phyloP scores from a whole-genome alignment of 2,113 vertebrate species.

The Heliornis fulica region DNA sequence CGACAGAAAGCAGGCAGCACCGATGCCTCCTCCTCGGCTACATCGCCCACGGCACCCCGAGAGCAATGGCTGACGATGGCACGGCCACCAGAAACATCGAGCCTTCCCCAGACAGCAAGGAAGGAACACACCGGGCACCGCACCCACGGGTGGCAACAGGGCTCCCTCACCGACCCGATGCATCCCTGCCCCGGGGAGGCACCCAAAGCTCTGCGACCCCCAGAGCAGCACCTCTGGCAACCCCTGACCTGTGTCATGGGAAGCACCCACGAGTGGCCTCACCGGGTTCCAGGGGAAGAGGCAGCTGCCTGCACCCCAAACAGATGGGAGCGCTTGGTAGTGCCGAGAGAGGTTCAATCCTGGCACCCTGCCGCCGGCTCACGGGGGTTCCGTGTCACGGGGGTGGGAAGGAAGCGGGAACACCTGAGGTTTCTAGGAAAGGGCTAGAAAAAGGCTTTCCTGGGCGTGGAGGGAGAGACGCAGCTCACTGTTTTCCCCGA shows the following conservation, averaged over 20 bases:
- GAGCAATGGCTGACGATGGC: neutral
- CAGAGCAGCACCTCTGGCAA: rapidly evolving
- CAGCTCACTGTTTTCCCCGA: neutral
- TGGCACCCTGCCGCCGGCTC: neutral
- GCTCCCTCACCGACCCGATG: neutral
- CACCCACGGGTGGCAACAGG: neutral
- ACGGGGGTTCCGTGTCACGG: neutral
- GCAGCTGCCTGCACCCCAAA: neutral
- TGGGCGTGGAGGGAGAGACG: neutral
- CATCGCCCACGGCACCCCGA: neutral
- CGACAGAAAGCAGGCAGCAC: neutral
- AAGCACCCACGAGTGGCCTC: neutral
- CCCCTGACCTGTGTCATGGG: neutral
- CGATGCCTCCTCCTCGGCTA: neutral
- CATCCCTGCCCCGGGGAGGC: neutral
- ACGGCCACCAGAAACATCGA: neutral
- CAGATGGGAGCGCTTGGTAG: neutral
- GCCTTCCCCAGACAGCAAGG: neutral
- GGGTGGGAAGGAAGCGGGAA: neutral
- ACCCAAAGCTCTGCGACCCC: neutral
- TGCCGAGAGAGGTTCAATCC: neutral
- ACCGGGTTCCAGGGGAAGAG: neutral
- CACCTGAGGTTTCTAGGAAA: slow-evolving; percentile 1
- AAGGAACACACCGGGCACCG: rapidly evolving
- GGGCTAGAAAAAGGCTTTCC: slow-evolving; percentile 13